A percentile compares a stretch with the other conserved stretches of the same genome.
phyloP scores from a whole-genome alignment of 2,888 invertebrate genomes.

The Chouioia cunea region DNA sequence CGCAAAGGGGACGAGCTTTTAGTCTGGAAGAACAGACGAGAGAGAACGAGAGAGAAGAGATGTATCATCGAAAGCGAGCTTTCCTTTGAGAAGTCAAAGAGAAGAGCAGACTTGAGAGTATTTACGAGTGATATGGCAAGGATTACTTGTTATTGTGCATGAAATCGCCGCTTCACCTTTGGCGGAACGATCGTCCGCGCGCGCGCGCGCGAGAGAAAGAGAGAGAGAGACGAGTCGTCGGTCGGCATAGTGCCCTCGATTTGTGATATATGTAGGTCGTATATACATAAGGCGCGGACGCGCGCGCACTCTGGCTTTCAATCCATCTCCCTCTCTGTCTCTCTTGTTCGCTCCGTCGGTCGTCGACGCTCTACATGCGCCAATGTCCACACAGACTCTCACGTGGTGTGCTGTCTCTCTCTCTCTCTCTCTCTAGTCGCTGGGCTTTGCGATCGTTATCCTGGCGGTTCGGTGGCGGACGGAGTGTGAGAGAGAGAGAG shows the following conservation, averaged over 20 bases:
- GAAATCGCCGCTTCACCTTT: slow-evolving; percentile 31
- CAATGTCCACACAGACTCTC: not conserved
- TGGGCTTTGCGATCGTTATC: slow-evolving; percentile 45
- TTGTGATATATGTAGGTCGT: slow-evolving; percentile 50
- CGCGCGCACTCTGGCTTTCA: slow-evolving; percentile 14
- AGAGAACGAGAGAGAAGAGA: not conserved
- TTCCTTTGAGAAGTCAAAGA: slow-evolving; percentile 2
- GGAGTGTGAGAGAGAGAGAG: too few species aligned
- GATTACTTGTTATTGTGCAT: slow-evolving; percentile 26
- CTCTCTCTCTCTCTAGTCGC: not conserved
- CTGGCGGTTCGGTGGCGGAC: slow-evolving; percentile 29
- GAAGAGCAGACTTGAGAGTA: slow-evolving; percentile 17
- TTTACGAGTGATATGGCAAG: not conserved
- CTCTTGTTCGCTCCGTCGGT: slow-evolving; percentile 21
- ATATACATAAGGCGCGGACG: slow-evolving; percentile 42
- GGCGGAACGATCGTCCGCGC: not conserved
- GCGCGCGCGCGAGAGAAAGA: not conserved
- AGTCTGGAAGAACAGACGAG: not conserved
- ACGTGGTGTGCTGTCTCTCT: not conserved
- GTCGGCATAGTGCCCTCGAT: slow-evolving; percentile 50
- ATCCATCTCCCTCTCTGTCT: slow-evolving; percentile 10
- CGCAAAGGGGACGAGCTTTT: not conserved
- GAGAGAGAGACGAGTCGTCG: slow-evolving; percentile 18
- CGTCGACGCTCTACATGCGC: slow-evolving; percentile 38
- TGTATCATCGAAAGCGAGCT: not conserved